Conservation (phyloP, 2,888 invertebrate genomes). For the Hedychridium roseum region DNA sequence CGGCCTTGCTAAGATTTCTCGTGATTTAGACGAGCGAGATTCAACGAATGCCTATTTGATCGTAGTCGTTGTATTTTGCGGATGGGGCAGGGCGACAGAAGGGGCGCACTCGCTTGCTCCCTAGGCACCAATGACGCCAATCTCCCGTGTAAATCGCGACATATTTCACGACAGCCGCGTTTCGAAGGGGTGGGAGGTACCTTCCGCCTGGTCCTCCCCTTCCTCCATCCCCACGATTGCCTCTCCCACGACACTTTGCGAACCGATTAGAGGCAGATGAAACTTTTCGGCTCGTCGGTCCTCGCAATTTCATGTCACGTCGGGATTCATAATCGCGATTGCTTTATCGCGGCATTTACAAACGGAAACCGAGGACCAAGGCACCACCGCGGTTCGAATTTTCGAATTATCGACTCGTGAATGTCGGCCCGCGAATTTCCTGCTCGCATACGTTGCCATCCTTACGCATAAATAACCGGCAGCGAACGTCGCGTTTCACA, state of each 20-base stretch:
- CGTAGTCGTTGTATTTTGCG: slow-evolving; percentile 14
- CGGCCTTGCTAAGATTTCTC: slow-evolving; percentile 52
- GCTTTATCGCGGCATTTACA: too few relatives aligned
- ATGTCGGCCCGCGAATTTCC: slow-evolving; percentile 26
- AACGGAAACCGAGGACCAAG: too few relatives aligned
- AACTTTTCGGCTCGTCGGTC: too few relatives aligned
- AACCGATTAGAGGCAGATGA: not conserved
- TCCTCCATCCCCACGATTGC: slow-evolving; percentile 21
- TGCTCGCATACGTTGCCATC: slow-evolving; percentile 12
- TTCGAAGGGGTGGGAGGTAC: slow-evolving; percentile 19
- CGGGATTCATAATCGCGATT: too few relatives aligned
- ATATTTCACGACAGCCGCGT: slow-evolving; percentile 56
- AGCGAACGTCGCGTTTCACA: slow-evolving; percentile 5
- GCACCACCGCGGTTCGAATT: slow-evolving; percentile 38
- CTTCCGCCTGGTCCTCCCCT: slow-evolving; percentile 1
- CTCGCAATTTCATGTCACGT: too few relatives aligned
- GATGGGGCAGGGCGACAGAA: slow-evolving; percentile 25
- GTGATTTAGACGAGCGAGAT: slow-evolving; percentile 48
- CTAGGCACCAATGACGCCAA: slow-evolving; percentile 62
- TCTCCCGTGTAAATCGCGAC: slow-evolving; percentile 63
- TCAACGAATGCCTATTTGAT: slow-evolving; percentile 61
- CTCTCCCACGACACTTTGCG: slow-evolving; percentile 23
- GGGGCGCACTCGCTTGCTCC: slow-evolving; percentile 46
- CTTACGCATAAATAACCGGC: slow-evolving; percentile 7
- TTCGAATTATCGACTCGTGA: slow-evolving; percentile 41